These are phyloP conservation scores for Drosophila tsacasi DNA, from an alignment of 1,140 invertebrate species.

Conservation along the genomic window DNA sequence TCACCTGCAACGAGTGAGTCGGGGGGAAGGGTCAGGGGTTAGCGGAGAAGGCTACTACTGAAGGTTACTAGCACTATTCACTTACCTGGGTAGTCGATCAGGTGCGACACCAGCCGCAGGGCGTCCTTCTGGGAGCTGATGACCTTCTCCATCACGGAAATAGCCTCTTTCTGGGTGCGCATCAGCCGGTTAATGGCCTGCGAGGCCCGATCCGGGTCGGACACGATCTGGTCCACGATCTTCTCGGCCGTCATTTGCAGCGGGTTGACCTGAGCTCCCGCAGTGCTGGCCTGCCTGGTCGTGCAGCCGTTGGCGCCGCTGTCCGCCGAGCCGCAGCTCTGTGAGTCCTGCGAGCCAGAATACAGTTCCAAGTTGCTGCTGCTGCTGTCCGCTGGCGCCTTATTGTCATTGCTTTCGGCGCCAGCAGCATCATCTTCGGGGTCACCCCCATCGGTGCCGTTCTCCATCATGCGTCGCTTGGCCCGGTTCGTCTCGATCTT, in stretches of 20 bases:
- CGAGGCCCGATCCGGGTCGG: conserved; percentile 78
- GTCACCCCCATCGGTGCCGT: conserved; percentile 36
- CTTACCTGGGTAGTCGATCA: conserved; percentile 82
- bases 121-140: conserved; percentile 83
- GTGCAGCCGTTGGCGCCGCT: conserved; percentile 46
- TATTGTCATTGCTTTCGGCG: conserved; percentile 37
- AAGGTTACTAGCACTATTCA: neutral
- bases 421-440: conserved; percentile 29
- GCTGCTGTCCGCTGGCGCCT: conserved; percentile 70
- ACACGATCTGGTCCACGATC: conserved; percentile 79
- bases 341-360: conserved; percentile 71
- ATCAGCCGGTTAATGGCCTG: conserved; percentile 79
- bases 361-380: conserved; percentile 66
- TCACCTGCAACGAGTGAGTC: conserved; percentile 60
- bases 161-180: conserved; percentile 80
- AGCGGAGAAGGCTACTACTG: neutral
- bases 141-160: conserved; percentile 80
- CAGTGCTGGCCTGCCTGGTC: conserved; percentile 13
- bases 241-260: conserved; percentile 78
- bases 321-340: conserved; percentile 78
- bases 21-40: conserved; percentile 8
- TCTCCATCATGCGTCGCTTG: conserved; percentile 74
- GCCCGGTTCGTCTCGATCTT: conserved; percentile 96
- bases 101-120: conserved; percentile 75
- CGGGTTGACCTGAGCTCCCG: conserved; percentile 49